phyloP scores from a whole-genome alignment of 1,140 invertebrate genomes.

The Paraescarpia echinospica region DNA sequence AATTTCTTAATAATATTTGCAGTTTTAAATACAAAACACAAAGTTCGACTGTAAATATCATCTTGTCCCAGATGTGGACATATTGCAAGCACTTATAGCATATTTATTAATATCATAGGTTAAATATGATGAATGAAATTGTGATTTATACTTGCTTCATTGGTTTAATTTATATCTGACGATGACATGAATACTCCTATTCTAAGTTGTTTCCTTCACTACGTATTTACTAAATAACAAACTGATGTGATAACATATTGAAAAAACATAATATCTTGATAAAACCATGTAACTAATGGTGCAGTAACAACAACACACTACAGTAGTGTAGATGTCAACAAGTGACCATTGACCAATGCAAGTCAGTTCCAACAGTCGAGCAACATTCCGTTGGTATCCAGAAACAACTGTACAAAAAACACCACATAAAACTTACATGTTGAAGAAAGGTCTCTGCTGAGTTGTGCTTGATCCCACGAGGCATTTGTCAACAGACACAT shows the following conservation, averaged over 20 bases:
- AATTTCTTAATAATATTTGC: background rate
- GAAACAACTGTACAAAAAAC: background rate
- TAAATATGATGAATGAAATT: background rate
- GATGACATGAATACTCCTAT: background rate
- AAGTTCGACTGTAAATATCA: too few relatives aligned
- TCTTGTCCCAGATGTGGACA: background rate
- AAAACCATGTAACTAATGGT: background rate
- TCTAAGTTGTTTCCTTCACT: background rate
- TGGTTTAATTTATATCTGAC: background rate
- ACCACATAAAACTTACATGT: background rate
- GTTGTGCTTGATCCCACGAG: background rate
- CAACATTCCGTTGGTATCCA: background rate
- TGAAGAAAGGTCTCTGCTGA: background rate
- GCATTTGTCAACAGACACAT: background rate
- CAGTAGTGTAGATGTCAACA: background rate
- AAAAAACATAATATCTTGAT: background rate
- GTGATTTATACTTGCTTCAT: background rate
- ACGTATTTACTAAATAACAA: background rate
- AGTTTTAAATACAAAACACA: background rate
- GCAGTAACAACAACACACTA: background rate
- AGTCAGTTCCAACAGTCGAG: background rate
- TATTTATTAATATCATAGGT: background rate
- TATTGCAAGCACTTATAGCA: background rate
- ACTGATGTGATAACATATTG: background rate
- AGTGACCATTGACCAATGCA: background rate